Conservation (phyloP, 2,113 vertebrate genomes). For the Poecilia latipinna region DNA sequence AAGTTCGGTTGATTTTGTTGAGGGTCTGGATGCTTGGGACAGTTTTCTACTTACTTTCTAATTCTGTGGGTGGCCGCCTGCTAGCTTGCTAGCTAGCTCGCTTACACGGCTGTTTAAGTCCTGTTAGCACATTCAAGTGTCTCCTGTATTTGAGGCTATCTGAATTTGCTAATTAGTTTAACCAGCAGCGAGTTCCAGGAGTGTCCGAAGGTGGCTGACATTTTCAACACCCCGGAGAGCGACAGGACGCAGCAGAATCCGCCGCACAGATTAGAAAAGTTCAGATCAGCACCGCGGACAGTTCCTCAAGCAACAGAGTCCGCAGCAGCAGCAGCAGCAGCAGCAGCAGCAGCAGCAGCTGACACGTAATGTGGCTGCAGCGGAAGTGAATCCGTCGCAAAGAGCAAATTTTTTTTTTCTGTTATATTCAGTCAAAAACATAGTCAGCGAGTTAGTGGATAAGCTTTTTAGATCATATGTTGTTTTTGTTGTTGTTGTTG, state of each 20-base stretch:
- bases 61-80: neutral
- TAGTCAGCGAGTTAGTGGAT: too few species aligned
- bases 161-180: neutral
- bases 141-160: neutral
- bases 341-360: neutral
- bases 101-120: too few species aligned
- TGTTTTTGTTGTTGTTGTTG: too few species aligned
- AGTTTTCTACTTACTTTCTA: neutral
- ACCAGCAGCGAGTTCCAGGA: neutral
- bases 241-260: neutral
- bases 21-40: slow-evolving; percentile 34
- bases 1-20: slow-evolving; percentile 71
- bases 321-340: neutral
- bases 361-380: too few species aligned
- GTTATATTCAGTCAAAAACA: too few species aligned
- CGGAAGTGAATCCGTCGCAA: too few species aligned
- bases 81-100: too few species aligned
- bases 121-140: neutral
- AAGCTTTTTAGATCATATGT: too few species aligned
- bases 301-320: slow-evolving; percentile 20
- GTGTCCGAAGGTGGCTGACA: neutral
- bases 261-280: neutral
- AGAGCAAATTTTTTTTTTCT: too few species aligned
- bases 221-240: slow-evolving; percentile 48
- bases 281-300: slow-evolving; percentile 54